These are phyloP conservation scores for Heliconius hortense DNA, from an alignment of 2,888 invertebrate genomes.

Conservation along the genomic window DNA sequence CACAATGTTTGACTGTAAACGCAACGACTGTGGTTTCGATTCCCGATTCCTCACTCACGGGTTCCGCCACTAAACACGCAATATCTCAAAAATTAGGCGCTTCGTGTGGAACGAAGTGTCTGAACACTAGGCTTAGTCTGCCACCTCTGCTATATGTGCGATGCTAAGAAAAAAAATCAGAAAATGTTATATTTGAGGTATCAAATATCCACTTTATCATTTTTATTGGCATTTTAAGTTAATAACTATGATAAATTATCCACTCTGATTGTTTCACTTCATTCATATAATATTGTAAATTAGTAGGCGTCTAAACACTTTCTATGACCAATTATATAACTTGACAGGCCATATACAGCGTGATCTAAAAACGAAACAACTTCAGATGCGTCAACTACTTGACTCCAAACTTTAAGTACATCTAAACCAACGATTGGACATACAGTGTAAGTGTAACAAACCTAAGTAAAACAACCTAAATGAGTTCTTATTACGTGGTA, in stretches of 20 bases:
- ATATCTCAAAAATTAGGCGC: too few relatives aligned
- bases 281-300: slow-evolving; percentile 7
- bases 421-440: slow-evolving; percentile 31
- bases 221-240: neutral
- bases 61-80: too few relatives aligned
- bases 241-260: slow-evolving; percentile 2
- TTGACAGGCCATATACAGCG: slow-evolving; percentile 14
- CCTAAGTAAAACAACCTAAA: too few relatives aligned
- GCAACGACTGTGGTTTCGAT: too few relatives aligned
- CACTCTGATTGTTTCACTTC: neutral
- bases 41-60: too few relatives aligned
- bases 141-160: neutral
- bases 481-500: slow-evolving; percentile 12
- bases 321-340: slow-evolving; percentile 24
- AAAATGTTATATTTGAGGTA: neutral
- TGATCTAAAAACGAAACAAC: slow-evolving; percentile 22
- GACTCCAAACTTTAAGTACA: slow-evolving; percentile 32
- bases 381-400: slow-evolving; percentile 30
- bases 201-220: neutral
- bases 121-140: too few relatives aligned
- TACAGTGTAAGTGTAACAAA: slow-evolving; percentile 13
- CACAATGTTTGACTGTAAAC: too few relatives aligned
- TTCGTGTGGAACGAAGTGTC: too few relatives aligned
- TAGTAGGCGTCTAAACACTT: slow-evolving; percentile 18
- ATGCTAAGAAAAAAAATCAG: neutral